Conservation (phyloP, 2,888 invertebrate species). For the Cecidostiba fungosa region DNA sequence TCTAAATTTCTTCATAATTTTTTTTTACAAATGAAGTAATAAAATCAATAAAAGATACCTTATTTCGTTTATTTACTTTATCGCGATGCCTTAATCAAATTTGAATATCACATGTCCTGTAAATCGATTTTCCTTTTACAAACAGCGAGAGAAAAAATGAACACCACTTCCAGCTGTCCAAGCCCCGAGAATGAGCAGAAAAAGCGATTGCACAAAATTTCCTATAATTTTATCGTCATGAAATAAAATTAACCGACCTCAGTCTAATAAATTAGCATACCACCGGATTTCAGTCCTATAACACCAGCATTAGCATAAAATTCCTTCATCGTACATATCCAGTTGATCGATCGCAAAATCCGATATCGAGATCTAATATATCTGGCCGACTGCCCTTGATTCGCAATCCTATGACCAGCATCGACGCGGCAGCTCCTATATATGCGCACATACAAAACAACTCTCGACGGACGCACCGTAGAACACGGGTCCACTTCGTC, state of each 20-base stretch:
- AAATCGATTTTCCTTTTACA: background rate
- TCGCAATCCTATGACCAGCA: background rate
- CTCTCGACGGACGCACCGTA: background rate
- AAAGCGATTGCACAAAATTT: background rate
- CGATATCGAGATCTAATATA: slow-evolving; percentile 9
- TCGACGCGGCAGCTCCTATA: background rate
- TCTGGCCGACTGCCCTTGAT: slow-evolving; percentile 34
- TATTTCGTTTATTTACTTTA: background rate
- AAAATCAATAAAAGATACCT: background rate
- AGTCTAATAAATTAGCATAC: background rate
- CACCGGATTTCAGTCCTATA: background rate
- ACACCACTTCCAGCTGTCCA: background rate
- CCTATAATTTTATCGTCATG: background rate
- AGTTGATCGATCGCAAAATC: background rate
- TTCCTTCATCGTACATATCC: background rate
- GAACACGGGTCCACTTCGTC: slow-evolving; percentile 50
- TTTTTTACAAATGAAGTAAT: background rate
- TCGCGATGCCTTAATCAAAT: no score
- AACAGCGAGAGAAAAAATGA: background rate
- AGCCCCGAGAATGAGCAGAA: background rate
- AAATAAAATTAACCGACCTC: background rate
- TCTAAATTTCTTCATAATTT: background rate
- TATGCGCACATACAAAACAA: background rate
- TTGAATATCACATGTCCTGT: background rate
- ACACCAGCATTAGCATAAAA: background rate